phyloP scores from a whole-genome alignment of 2,888 invertebrate species.

The Allolobophora icterica region DNA sequence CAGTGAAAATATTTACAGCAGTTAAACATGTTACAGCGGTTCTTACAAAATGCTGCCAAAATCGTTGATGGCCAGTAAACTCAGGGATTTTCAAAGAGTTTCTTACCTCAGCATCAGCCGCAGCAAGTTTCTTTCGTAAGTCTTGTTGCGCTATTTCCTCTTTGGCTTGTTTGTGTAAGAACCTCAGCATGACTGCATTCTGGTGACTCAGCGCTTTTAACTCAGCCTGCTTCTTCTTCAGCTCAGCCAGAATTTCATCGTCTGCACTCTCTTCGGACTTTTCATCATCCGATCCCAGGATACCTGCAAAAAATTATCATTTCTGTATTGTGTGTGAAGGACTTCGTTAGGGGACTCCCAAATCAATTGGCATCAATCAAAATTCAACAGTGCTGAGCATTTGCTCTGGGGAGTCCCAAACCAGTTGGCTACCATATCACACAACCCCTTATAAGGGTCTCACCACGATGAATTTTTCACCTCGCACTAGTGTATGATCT shows the following conservation, averaged over 20 bases:
- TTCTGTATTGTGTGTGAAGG: neutral
- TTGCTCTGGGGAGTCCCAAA: neutral
- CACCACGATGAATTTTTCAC: neutral
- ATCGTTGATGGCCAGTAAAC: neutral
- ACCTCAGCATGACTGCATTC: slow-evolving; percentile 73
- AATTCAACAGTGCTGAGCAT: no score
- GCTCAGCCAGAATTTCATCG: slow-evolving; percentile 82
- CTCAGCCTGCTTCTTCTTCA: slow-evolving; percentile 85
- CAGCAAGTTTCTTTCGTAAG: slow-evolving; percentile 77
- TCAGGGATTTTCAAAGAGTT: neutral
- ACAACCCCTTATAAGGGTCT: neutral
- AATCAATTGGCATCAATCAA: no score
- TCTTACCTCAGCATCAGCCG: slow-evolving; percentile 71
- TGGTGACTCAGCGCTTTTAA: slow-evolving; percentile 68
- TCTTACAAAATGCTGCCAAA: no score
- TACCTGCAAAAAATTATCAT: slow-evolving; percentile 51
- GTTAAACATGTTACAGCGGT: no score
- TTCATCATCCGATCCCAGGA: slow-evolving; percentile 62
- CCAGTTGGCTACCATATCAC: neutral
- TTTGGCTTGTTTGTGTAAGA: slow-evolving; percentile 75
- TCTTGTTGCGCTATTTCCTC: slow-evolving; percentile 82
- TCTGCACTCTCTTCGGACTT: slow-evolving; percentile 69
- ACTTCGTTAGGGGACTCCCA: neutral
- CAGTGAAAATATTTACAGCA: no score
- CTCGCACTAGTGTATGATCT: no score